Conservation (phyloP, 2,888 invertebrate species). For the Ceramica pisi region DNA sequence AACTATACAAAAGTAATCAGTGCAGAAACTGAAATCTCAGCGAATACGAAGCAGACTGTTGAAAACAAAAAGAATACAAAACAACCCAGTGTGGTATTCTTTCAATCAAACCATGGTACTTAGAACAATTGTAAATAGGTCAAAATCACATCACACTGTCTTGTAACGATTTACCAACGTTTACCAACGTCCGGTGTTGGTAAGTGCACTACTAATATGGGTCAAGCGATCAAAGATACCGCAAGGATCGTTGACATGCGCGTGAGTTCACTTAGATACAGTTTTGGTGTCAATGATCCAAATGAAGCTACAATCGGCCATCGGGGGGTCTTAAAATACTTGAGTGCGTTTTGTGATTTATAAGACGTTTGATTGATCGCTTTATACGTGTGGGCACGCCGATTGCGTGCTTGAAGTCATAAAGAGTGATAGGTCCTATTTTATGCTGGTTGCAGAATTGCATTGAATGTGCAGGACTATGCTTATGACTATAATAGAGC, state of each 20-base stretch:
- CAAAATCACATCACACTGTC: constrained; percentile 65
- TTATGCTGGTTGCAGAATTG: constrained; percentile 7
- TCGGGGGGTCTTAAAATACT: constrained; percentile 38
- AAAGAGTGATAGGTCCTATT: constrained; percentile 16
- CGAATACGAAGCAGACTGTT: not conserved
- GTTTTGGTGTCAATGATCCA: constrained; percentile 76
- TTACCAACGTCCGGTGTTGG: constrained; percentile 74
- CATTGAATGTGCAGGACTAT: not conserved
- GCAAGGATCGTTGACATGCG: constrained; percentile 77
- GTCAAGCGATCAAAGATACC: constrained; percentile 83
- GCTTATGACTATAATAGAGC: no score
- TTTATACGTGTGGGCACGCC: constrained; percentile 33
- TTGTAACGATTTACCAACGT: constrained; percentile 67
- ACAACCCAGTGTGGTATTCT: not conserved
- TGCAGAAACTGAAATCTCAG: not conserved
- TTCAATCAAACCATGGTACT: constrained; percentile 7
- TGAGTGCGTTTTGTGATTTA: constrained; percentile 43
- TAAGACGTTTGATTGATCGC: constrained; percentile 39
- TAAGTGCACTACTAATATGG: constrained; percentile 75
- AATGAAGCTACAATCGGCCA: constrained; percentile 43
- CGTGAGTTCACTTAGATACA: constrained; percentile 69
- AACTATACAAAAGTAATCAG: not conserved
- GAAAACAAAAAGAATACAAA: not conserved
- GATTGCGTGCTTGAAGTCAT: constrained; percentile 33
- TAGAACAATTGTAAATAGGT: constrained; percentile 59